Evolutionary conservation across 2,888 invertebrate genomes (phyloP), one percentile per base, ranked within the genome.

Genomic region (Ctena decussata): DNA sequence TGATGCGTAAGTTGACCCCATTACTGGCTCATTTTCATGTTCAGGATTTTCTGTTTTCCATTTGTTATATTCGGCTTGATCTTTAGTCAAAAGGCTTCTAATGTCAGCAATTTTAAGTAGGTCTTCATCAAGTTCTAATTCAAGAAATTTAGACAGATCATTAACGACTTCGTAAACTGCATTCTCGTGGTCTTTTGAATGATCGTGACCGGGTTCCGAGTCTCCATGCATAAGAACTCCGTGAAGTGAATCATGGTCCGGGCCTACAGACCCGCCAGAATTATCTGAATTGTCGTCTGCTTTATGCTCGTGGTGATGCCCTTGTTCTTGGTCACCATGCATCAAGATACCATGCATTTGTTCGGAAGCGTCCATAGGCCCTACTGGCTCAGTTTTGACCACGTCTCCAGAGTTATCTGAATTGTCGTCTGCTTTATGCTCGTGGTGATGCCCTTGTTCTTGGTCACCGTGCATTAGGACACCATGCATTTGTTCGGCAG

Each of bases 401-500:
- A 11, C 65, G 8, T 41, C 72, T 18, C 2, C 35, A 69, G 0
- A 41, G 24, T 41, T 8, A 18, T 46, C 46, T 11, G 65, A 21
- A 30, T 30, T 24, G 11, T 65, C 70, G 8, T 46, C 39, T 11
- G 57, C 32, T 5, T 79, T 65, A 12, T 89, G 79, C 41, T n/a
- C 46, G 32, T 84, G 80, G 0, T 73, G 79, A n/a, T 70, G 57
- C 27, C 69, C 80, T 21, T 75, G 1, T 8, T 65, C 49, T 12
- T 82, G 73, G 15, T 91, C 90, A 1, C 88, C 90, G 77, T 91
- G 90, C 90, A 90, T 91, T 32, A 89, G 57, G 1, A 90, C 79
- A 21, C 87, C 90, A 72, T 91, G 91, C 49, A 91, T 60, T 41
- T 81, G 57, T 65, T 79, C 70, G 15, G 80, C 84, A 21, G 77